These are phyloP conservation scores for Oscheius onirici DNA, from an alignment of 2,888 invertebrate species.

Conservation along the genomic window DNA sequence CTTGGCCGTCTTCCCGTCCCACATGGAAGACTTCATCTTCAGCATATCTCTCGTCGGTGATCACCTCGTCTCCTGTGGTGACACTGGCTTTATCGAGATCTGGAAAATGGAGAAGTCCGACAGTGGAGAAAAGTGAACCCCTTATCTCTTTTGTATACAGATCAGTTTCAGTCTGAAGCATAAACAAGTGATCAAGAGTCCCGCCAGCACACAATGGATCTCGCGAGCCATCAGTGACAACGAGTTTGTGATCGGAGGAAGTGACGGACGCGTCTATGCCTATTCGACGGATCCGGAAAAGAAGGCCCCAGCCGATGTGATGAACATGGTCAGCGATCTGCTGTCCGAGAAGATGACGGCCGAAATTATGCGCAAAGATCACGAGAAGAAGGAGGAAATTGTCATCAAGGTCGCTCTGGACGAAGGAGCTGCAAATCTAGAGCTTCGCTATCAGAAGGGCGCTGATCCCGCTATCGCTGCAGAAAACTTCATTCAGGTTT, in stretches of 20 bases:
- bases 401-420: constrained; percentile 67
- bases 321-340: constrained; percentile 81
- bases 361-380: constrained; percentile 35
- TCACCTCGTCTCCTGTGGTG: constrained; percentile 57
- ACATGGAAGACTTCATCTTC: constrained; percentile 63
- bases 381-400: constrained; percentile 38
- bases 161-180: constrained; percentile 27
- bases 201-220: constrained; percentile 89
- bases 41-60: constrained; percentile 43
- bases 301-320: constrained; percentile 78
- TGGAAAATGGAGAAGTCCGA: constrained; percentile 40
- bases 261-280: constrained; percentile 87
- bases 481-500: constrained; percentile 58
- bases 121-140: neutral
- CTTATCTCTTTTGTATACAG: neutral
- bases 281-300: constrained; percentile 82
- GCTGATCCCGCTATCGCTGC: constrained; percentile 62
- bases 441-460: constrained; percentile 62
- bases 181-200: constrained; percentile 77
- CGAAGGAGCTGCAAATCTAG: constrained; percentile 56
- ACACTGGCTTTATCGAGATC: constrained; percentile 62
- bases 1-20: constrained; percentile 74
- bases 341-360: constrained; percentile 71
- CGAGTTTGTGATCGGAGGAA: constrained; percentile 87
- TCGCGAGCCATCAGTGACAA: constrained; percentile 84